Conservation (phyloP, 2,888 invertebrate genomes). For the Lissocephala sabroskyi region DNA sequence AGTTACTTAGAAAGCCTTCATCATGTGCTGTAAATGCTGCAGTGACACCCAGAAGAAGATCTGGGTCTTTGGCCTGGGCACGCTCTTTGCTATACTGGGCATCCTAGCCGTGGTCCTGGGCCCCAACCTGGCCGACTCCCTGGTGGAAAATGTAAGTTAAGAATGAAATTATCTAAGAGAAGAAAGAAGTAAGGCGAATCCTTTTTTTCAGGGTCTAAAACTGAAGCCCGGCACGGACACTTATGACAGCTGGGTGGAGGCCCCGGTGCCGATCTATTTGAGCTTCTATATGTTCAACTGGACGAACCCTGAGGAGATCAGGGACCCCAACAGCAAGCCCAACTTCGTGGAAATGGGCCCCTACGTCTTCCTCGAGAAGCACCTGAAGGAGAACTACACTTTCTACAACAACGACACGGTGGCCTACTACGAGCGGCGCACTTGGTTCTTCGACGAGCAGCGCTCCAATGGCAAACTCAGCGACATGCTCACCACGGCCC, state of each 20-base stretch:
- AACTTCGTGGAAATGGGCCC: conserved; percentile 76
- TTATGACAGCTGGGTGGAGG: conserved; percentile 84
- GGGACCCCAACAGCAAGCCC: conserved; percentile 74
- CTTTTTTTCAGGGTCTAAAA: conserved; percentile 76
- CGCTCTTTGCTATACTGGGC: conserved; percentile 56
- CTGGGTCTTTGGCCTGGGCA: conserved; percentile 70
- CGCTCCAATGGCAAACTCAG: conserved; percentile 80
- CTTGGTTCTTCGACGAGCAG: conserved; percentile 82
- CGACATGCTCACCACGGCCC: conserved; percentile 81
- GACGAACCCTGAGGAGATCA: conserved; percentile 79
- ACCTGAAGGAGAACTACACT: conserved; percentile 73
- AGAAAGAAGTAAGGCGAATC: background rate
- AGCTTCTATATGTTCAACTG: conserved; percentile 85
- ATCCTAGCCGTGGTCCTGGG: conserved; percentile 60
- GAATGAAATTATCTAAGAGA: background rate
- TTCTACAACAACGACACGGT: conserved; percentile 84
- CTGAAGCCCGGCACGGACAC: conserved; percentile 77
- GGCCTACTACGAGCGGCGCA: conserved; percentile 82
- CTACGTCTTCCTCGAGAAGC: conserved; percentile 77
- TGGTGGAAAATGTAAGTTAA: conserved; percentile 62
- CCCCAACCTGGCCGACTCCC: conserved; percentile 50
- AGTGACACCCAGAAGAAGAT: conserved; percentile 67
- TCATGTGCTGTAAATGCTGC: conserved; percentile 68
- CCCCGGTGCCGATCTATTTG: conserved; percentile 87
- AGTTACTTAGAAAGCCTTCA: too few relatives aligned